Conservation (phyloP, 1,140 invertebrate genomes). For the Drosophila melanica region DNA sequence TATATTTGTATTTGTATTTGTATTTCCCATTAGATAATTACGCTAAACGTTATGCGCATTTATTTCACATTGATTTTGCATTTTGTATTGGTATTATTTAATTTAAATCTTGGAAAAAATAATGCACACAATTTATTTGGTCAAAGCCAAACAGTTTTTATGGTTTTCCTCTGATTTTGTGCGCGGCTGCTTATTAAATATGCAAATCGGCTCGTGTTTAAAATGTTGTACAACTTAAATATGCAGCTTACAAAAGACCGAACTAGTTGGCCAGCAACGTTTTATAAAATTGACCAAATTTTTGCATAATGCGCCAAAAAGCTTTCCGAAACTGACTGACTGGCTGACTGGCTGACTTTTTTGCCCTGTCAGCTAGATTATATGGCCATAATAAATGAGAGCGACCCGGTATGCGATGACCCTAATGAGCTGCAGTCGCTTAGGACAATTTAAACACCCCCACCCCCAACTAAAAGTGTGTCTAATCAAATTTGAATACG, state of each 20-base stretch:
- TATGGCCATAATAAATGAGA: conserved; percentile 64
- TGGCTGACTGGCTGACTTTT: conserved; percentile 50
- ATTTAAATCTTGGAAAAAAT: conserved; percentile 32
- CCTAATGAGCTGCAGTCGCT: conserved; percentile 60
- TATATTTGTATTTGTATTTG: conserved; percentile 28
- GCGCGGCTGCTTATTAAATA: conserved; percentile 53
- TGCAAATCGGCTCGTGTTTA: conserved; percentile 63
- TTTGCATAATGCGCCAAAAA: conserved; percentile 57
- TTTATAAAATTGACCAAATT: conserved; percentile 35
- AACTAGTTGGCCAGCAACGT: conserved; percentile 57
- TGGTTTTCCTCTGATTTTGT: conserved; percentile 35
- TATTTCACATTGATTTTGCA: conserved; percentile 69
- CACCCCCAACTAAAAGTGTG: conserved; percentile 1
- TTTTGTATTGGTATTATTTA: conserved; percentile 56
- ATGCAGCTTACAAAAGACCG: conserved; percentile 58
- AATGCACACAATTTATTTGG: conserved; percentile 28
- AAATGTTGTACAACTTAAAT: conserved; percentile 69
- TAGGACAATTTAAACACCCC: neutral
- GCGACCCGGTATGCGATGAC: conserved; percentile 31
- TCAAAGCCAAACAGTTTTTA: conserved; percentile 41
- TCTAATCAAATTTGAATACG: conserved; percentile 40
- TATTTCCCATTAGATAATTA: conserved; percentile 62
- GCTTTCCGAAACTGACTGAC: conserved; percentile 14
- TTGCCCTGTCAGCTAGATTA: conserved; percentile 27
- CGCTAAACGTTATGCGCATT: conserved; percentile 79